Evolutionary conservation across 2,797 vertebrate species (phyloP).

Genomic region (Pagetopsis macropterus): DNA sequence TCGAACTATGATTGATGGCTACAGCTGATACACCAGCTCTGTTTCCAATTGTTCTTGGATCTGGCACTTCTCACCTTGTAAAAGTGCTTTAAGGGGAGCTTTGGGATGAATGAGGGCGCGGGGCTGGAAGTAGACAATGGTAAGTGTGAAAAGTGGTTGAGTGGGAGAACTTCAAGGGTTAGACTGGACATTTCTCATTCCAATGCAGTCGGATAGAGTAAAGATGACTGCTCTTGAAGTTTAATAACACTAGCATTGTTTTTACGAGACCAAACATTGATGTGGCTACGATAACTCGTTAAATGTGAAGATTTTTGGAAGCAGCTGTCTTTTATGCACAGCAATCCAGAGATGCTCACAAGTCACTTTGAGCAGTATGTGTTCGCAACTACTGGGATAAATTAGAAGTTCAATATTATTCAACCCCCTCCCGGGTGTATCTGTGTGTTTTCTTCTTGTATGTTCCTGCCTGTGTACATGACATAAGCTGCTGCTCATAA

Average conservation of each 20-base stretch:
- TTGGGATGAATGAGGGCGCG: slow-evolving; percentile 52
- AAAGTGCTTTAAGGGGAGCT: slow-evolving; percentile 78
- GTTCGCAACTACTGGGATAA: too few species aligned
- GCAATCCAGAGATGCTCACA: background rate
- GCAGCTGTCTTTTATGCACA: background rate
- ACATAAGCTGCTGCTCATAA: too few species aligned
- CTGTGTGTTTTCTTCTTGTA: too few species aligned
- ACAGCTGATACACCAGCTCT: slow-evolving; percentile 82
- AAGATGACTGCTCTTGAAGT: slow-evolving; percentile 5
- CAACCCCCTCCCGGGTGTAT: too few species aligned
- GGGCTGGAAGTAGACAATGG: slow-evolving; percentile 49
- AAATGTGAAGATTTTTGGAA: background rate
- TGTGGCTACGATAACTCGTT: background rate
- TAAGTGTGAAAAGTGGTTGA: slow-evolving; percentile 56
- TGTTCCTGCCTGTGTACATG: too few species aligned
- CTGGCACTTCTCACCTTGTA: slow-evolving; percentile 86
- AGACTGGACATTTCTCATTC: slow-evolving; percentile 9
- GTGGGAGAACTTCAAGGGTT: slow-evolving; percentile 33
- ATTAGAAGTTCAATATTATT: too few species aligned
- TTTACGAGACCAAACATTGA: background rate
- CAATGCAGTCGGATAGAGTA: background rate
- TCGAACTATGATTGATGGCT: slow-evolving; percentile 83
- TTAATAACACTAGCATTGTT: background rate
- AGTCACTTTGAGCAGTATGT: too few species aligned
- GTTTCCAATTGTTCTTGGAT: slow-evolving; percentile 83